Evolutionary conservation across 2,888 invertebrate genomes (phyloP).

Genomic region (Ophioninae sp.): DNA sequence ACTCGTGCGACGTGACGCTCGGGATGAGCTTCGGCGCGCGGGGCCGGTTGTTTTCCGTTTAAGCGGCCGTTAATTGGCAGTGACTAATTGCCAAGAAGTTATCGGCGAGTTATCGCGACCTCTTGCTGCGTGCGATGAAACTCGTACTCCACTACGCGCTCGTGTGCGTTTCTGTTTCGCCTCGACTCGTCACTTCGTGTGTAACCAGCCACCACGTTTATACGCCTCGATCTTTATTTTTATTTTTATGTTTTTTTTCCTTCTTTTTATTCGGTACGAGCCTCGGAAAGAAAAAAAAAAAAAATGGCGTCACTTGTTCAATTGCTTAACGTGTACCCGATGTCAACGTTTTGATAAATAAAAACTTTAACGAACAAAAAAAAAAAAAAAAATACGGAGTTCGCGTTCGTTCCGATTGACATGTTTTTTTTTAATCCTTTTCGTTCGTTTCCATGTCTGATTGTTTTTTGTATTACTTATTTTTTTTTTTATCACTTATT

Average conservation of each 20-base stretch:
- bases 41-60: conserved; percentile 79
- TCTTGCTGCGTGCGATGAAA: conserved; percentile 64
- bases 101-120: conserved; percentile 74
- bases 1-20: conserved; percentile 53
- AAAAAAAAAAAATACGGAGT: neutral
- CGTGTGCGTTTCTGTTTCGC: conserved; percentile 23
- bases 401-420: neutral
- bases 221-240: neutral
- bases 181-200: conserved; percentile 52
- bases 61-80: conserved; percentile 81
- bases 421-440: neutral
- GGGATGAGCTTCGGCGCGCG: conserved; percentile 40
- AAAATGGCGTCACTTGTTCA: conserved; percentile 1
- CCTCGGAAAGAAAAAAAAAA: conserved; percentile 8
- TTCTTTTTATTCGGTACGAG: neutral
- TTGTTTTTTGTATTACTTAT: neutral
- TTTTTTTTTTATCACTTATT: neutral
- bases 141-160: neutral
- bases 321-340: neutral
- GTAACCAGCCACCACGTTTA: neutral
- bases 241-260: neutral
- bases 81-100: conserved; percentile 79
- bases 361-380: neutral
- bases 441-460: neutral
- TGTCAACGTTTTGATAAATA: neutral